Evolutionary conservation across 2,888 invertebrate species (phyloP), one percentile per base, ranked within the genome.

Genomic region (Melanotus villosus): DNA sequence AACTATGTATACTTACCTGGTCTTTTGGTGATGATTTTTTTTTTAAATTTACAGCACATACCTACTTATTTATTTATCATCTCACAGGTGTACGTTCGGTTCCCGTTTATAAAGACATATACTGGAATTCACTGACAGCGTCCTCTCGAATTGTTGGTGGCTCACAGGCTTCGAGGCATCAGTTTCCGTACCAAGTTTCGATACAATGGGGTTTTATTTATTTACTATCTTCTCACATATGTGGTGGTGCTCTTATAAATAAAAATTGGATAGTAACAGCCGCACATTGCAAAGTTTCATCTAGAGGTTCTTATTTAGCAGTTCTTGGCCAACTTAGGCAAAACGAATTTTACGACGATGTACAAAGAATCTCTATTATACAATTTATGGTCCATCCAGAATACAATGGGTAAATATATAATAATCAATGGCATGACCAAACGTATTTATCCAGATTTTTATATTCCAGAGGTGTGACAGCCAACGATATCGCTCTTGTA

Each of bases 171-270:
- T 18, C 14, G 1, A 62, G 50, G 1, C 12, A 9, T 5, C 50
- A 62, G 23, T 36, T 62, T 19, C 62, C 50, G 1, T 62, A 62
- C 21, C 62, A 62, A 38, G 62, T 21, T 16, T 47, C 62, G 1
- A n/a, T 62, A 1, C 52, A 1, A 1, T 52, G 16, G 10, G 1
- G 23, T 12, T 14, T 14, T 2, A 19, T 14, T 1, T 0, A 1
- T 1, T 7, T 12, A 41, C 2, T n/a, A 12, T 16, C 7, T 18
- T 23, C 23, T 16, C 62, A 62, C 16, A 21, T 52, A 16, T 62
- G 62, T 12, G 62, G 62, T 26, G 50, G 62, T 23, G 34, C 23
- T 2, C 52, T 62, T 0, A 62, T 62, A 14, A 6, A 1, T 0
- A 1, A 14, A 1, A 10, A 1, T 5, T 14, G 14, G 10, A 52